phyloP scores from a whole-genome alignment of 1,140 invertebrate species.

The Temnothorax longispinosus region DNA sequence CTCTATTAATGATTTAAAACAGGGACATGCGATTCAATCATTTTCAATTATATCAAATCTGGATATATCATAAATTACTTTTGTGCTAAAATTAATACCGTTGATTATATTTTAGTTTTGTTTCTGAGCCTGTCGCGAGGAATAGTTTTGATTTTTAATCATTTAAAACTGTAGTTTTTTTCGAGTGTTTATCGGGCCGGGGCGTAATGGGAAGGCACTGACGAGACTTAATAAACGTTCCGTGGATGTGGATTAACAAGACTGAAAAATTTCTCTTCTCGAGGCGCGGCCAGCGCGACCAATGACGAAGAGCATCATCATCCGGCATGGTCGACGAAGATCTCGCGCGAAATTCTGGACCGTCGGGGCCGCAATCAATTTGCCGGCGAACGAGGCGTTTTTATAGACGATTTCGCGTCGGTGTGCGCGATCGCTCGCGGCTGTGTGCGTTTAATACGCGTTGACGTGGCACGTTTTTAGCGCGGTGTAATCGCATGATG shows the following conservation, averaged over 20 bases:
- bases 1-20: not conserved
- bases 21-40: not conserved
- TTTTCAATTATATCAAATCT: not conserved
- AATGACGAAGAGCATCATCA: constrained; percentile 22
- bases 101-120: not conserved
- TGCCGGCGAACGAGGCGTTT: constrained; percentile 38
- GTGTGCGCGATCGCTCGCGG: constrained; percentile 42
- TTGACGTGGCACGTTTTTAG: constrained; percentile 60
- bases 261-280: constrained; percentile 3
- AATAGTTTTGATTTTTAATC: not conserved
- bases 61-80: not conserved
- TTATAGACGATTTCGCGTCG: constrained; percentile 33
- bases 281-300: constrained; percentile 1
- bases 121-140: not conserved
- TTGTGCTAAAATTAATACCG: not conserved
- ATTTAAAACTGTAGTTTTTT: not conserved
- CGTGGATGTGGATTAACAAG: not conserved
- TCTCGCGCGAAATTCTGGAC: constrained; percentile 34
- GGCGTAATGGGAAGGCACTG: not conserved
- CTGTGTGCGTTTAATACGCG: constrained; percentile 58
- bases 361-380: constrained; percentile 48
- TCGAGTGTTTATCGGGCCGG: too few relatives aligned
- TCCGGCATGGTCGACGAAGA: not conserved
- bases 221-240: not conserved
- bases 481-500: constrained; percentile 60